Evolutionary conservation across 2,797 vertebrate species (phyloP).

Genomic region (Sebastes itinus): DNA sequence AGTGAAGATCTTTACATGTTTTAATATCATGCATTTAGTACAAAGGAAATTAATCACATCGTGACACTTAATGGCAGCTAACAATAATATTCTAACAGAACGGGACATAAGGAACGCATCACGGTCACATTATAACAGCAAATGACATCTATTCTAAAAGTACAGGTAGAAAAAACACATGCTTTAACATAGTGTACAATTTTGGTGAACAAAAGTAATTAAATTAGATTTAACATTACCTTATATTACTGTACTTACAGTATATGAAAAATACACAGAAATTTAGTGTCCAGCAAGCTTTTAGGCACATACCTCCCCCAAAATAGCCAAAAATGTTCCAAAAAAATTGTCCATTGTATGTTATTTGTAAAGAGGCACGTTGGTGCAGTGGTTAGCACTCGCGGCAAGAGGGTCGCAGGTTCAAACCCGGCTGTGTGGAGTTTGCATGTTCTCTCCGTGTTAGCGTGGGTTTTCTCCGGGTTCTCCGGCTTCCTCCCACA

Average conservation of each 20-base stretch:
- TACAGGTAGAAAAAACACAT: not conserved
- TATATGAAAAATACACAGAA: not conserved
- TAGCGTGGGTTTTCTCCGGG: too few relatives aligned
- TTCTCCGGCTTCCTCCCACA: too few relatives aligned
- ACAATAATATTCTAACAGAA: not conserved
- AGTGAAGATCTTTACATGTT: not conserved
- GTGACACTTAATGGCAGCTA: not conserved
- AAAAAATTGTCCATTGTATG: not conserved
- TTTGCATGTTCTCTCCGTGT: too few relatives aligned
- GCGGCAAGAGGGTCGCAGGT: rapidly evolving
- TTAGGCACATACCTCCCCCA: not conserved
- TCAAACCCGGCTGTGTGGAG: too few relatives aligned
- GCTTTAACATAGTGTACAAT: not conserved
- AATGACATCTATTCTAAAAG: not conserved
- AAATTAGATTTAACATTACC: not conserved
- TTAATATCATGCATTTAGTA: not conserved
- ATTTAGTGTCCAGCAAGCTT: too few relatives aligned
- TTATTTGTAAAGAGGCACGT: not conserved
- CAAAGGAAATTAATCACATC: not conserved
- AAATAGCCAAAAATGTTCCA: not conserved
- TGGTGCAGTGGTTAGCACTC: too few relatives aligned
- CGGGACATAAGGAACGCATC: not conserved
- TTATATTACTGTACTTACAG: not conserved
- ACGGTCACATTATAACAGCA: not conserved
- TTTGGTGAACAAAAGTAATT: not conserved